A percentile compares a stretch with the other conserved stretches of the same genome.
Conservation (phyloP, 2,888 invertebrate genomes). For the Falcaria lacertinaria region DNA sequence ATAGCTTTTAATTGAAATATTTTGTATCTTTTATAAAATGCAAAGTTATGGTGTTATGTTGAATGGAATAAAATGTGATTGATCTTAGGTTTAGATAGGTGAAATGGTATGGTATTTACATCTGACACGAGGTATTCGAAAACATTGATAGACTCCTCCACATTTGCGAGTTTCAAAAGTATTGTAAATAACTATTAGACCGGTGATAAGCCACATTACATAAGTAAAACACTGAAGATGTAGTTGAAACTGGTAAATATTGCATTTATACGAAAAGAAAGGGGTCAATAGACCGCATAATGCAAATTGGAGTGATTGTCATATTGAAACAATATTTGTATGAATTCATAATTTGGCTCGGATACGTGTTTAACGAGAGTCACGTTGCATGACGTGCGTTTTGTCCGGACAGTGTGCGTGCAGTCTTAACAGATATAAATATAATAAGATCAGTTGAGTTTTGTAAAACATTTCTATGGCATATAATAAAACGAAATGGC, state of each 20-base stretch:
- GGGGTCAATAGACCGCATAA: not conserved
- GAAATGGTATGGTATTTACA: slow-evolving; percentile 36
- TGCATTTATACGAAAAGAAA: not conserved
- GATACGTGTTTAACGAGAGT: slow-evolving; percentile 12
- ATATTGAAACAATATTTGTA: not conserved
- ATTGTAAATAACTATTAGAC: slow-evolving; percentile 31
- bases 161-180: slow-evolving; percentile 26
- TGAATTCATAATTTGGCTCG: slow-evolving; percentile 9
- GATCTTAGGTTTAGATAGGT: slow-evolving; percentile 65
- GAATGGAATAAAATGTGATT: slow-evolving; percentile 67
- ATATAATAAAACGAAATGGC: slow-evolving; percentile 58
- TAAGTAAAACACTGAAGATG: slow-evolving; percentile 3
- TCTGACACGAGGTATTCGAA: slow-evolving; percentile 11
- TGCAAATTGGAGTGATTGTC: not conserved
- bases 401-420: slow-evolving; percentile 37
- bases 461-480: slow-evolving; percentile 74
- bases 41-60: slow-evolving; percentile 65
- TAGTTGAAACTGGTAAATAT: slow-evolving; percentile 18
- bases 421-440: slow-evolving; percentile 47
- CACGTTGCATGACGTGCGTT: slow-evolving; percentile 23
- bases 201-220: slow-evolving; percentile 12
- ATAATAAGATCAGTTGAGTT: slow-evolving; percentile 68
- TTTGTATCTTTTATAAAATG: slow-evolving; percentile 75
- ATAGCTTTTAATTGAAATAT: slow-evolving; percentile 69
- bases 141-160: slow-evolving; percentile 12